Percentiles rank a stretch among this genome's conserved stretches.
These are phyloP conservation scores for Labia minor DNA, from an alignment of 2,888 invertebrate genomes.

Conservation along the genomic window DNA sequence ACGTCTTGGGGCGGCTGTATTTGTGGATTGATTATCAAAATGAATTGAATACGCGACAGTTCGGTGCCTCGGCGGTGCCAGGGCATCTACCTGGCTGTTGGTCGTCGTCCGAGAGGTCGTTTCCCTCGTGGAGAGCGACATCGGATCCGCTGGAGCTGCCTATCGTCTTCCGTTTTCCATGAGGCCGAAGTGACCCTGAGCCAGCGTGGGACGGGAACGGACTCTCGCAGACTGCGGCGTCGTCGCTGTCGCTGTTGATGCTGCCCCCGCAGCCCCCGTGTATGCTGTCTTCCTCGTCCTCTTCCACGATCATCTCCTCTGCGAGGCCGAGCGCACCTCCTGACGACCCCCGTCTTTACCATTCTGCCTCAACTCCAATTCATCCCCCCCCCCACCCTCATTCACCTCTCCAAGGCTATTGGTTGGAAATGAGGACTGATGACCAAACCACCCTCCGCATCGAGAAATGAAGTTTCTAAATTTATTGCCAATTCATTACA, in stretches of 20 bases:
- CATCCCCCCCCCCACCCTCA: not conserved
- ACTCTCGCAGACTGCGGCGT: slow-evolving; percentile 19
- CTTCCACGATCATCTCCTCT: slow-evolving; percentile 19
- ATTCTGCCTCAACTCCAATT: not conserved
- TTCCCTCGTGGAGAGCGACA: slow-evolving; percentile 52
- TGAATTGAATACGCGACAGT: not conserved
- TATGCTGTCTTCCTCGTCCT: slow-evolving; percentile 13
- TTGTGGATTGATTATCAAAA: not conserved
- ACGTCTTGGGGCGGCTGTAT: not conserved
- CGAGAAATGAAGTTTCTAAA: too few relatives aligned
- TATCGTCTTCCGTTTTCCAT: slow-evolving; percentile 39
- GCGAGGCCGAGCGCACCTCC: slow-evolving; percentile 17
- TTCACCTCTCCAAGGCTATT: too few relatives aligned
- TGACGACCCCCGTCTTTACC: not conserved
- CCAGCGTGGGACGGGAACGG: not conserved
- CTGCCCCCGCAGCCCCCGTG: not conserved
- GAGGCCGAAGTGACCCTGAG: slow-evolving; percentile 21
- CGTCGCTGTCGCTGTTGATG: slow-evolving; percentile 36
- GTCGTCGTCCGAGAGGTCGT: slow-evolving; percentile 48
- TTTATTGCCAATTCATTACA: too few relatives aligned
- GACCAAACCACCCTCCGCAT: too few relatives aligned
- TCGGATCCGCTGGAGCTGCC: slow-evolving; percentile 54
- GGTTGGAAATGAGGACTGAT: too few relatives aligned
- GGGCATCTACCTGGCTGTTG: slow-evolving; percentile 41
- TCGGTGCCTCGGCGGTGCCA: not conserved